phyloP scores from a whole-genome alignment of 2,113 vertebrate genomes.

The Corythornis madagascariensis region DNA sequence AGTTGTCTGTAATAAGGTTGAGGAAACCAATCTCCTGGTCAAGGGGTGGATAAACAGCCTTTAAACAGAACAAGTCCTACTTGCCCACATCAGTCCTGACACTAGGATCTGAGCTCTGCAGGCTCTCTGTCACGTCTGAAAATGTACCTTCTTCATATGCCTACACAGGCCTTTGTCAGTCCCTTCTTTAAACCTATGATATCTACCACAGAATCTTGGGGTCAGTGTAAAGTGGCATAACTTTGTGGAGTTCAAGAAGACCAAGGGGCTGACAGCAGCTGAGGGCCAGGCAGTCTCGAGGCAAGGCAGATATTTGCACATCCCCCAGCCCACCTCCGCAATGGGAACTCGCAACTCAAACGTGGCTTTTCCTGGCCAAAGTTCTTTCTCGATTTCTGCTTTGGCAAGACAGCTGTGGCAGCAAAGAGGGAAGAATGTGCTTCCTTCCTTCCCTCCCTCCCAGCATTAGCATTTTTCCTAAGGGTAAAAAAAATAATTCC shows the following conservation, averaged over 20 bases:
- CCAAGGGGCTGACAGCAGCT: neutral
- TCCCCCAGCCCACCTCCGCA: neutral
- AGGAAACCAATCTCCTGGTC: neutral
- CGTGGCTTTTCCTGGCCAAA: neutral
- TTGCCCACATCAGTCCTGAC: neutral
- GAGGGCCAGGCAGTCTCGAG: neutral
- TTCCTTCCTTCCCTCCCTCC: neutral
- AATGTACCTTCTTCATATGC: neutral
- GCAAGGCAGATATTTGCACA: neutral
- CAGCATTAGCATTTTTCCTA: neutral
- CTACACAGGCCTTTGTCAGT: neutral
- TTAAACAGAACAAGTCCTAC: neutral
- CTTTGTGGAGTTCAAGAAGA: neutral
- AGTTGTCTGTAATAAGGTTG: constrained; percentile 6
- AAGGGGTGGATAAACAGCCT: neutral
- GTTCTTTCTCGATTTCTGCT: neutral
- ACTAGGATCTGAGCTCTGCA: neutral
- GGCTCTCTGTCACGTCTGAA: neutral
- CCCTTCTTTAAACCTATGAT: neutral
- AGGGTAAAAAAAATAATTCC: neutral
- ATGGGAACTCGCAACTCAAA: neutral
- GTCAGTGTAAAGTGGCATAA: neutral
- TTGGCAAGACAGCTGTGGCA: neutral
- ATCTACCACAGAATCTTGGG: neutral
- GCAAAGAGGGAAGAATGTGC: neutral